A percentile compares a stretch with the other conserved stretches of the same genome.
Evolutionary conservation across 1,140 invertebrate species (phyloP).

Genomic region (Anagrus nilaparvatae): DNA sequence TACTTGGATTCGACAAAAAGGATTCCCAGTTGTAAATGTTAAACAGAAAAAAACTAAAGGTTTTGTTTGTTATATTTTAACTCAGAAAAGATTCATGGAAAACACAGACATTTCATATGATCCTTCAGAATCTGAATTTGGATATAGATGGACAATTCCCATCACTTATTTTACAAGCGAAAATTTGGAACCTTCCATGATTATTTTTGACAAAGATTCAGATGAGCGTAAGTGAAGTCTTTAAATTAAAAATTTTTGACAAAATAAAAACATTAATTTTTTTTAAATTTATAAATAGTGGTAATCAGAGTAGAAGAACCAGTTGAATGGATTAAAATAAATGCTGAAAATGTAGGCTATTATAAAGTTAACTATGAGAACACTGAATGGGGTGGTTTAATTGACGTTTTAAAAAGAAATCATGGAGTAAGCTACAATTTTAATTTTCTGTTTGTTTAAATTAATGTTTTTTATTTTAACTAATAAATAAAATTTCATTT

Average conservation of each 20-base stretch:
- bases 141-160: constrained; percentile 74
- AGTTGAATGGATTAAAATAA: constrained; percentile 75
- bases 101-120: constrained; percentile 49
- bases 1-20: constrained; percentile 89
- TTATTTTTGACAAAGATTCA: constrained; percentile 51
- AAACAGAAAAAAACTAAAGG: constrained; percentile 39
- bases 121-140: constrained; percentile 45
- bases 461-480: neutral
- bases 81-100: constrained; percentile 62
- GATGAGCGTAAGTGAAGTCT: constrained; percentile 40
- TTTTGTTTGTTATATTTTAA: constrained; percentile 57
- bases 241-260: constrained; percentile 6
- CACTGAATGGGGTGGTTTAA: constrained; percentile 56
- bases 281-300: constrained; percentile 35
- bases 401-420: constrained; percentile 42
- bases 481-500: constrained; percentile 3
- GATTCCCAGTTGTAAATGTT: constrained; percentile 71
- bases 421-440: constrained; percentile 37
- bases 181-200: constrained; percentile 35
- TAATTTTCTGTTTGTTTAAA: neutral
- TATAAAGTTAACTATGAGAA: constrained; percentile 76
- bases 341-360: constrained; percentile 74
- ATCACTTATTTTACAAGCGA: constrained; percentile 62
- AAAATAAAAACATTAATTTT: constrained; percentile 9
- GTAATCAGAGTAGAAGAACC: constrained; percentile 36